Base-by-base conservation (phyloP, 1,140 invertebrate genomes). In the Thereuonema tuberculata region DNA sequence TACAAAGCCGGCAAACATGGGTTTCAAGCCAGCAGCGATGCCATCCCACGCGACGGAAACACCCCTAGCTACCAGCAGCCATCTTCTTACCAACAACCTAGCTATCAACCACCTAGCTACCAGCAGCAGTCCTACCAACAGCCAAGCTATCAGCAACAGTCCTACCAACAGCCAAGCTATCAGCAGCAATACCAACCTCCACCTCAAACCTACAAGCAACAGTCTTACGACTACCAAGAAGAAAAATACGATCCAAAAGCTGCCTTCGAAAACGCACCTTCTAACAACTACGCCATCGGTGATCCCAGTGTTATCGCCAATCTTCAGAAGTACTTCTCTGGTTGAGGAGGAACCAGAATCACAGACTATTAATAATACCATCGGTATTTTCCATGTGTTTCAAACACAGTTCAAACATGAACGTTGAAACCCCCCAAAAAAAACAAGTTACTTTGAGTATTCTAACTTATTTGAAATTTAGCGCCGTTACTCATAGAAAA, bases 1-100 rank as follows among this genome's bases (percentile, higher is more conserved):
- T 59, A 56, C 48, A 31, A 2, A 27, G 58, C 58, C 20, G 58
- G 54, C 23, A 37, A 59, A 21, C 2, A 46, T 27, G 58, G 58
- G 21, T 37, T 37, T 17, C 31, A 37, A 5, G 31, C 31, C 31
- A 17, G 17, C 31, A 37, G 31, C 17, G 31, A 37, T 17, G 31
- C 31, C 31, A 37, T 37, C 17, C 31, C 31, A 5, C 31, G 31
- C 17, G 31, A 5, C 31, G 31, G 17, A 9, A 17, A 5, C 31
- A 5, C 31, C 17, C 31, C 31, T 5, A 5, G 5, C 5, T 5
- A 5, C 5, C 31, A 5, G 31, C 5, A 5, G 31, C 31, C 31
- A 17, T 17, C 5, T 5, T 17, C 5, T 5, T 37, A 37, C 17
- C 5, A 5, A 5, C 31, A 5, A 9, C 31, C 31, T 5, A 5